Conservation (phyloP, 2,113 vertebrate species). For the Aegithalos caudatus region DNA sequence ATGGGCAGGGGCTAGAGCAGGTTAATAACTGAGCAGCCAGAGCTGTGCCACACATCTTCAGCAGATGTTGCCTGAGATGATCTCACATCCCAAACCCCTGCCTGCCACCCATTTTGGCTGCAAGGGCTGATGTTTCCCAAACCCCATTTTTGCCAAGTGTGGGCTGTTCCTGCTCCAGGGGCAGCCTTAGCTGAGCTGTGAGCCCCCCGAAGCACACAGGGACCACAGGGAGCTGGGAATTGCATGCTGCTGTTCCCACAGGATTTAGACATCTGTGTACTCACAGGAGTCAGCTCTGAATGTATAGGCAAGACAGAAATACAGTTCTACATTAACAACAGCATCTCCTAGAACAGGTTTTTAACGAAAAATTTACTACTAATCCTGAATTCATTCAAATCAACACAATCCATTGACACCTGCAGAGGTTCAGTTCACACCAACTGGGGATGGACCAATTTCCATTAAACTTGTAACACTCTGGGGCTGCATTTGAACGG, state of each 20-base stretch:
- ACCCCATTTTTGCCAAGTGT: background rate
- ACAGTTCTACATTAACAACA: background rate
- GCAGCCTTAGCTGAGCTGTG: background rate
- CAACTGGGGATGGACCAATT: background rate
- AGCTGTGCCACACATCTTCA: background rate
- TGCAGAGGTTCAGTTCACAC: background rate
- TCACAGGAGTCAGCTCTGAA: background rate
- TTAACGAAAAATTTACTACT: background rate
- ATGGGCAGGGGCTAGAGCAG: background rate
- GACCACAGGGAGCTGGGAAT: background rate
- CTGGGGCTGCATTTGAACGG: background rate
- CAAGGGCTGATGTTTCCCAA: background rate
- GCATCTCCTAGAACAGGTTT: background rate
- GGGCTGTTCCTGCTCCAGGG: background rate
- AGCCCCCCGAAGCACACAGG: background rate
- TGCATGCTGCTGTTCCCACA: background rate
- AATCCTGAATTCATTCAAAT: background rate
- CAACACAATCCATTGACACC: background rate
- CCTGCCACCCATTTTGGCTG: background rate
- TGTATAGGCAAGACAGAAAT: background rate
- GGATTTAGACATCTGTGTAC: background rate
- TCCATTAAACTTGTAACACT: background rate
- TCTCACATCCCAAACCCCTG: background rate
- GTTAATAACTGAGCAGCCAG: background rate
- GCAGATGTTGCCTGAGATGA: background rate